A percentile compares a stretch with the other conserved stretches of the same genome.
phyloP scores from a whole-genome alignment of 2,888 invertebrate genomes.

The Mylabris sibirica region DNA sequence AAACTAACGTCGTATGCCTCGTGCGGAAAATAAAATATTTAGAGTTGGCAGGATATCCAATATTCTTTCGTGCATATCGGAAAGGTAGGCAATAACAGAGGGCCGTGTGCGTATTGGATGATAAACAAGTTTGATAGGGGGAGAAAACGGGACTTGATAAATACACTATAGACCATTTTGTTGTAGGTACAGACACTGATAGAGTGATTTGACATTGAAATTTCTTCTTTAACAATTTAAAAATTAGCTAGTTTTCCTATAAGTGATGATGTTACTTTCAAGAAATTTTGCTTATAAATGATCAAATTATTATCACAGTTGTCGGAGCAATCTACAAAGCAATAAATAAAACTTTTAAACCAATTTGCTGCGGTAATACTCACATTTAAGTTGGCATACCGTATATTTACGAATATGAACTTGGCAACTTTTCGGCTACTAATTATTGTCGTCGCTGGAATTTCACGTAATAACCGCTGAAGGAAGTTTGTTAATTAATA shows the following conservation, averaged over 20 bases:
- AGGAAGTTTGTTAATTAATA: constrained; percentile 49
- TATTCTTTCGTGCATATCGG: constrained; percentile 49
- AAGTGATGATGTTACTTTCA: no score
- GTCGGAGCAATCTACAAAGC: constrained; percentile 3
- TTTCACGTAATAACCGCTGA: constrained; percentile 12
- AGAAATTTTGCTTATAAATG: neutral
- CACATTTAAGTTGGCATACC: constrained; percentile 4
- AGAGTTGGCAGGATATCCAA: constrained; percentile 56
- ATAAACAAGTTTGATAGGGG: constrained; percentile 42
- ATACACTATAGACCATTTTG: constrained; percentile 11
- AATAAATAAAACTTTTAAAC: constrained; percentile 11
- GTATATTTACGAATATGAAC: constrained; percentile 7
- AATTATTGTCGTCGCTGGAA: constrained; percentile 30
- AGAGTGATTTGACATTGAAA: neutral
- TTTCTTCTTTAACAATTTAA: neutral
- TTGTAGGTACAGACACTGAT: neutral
- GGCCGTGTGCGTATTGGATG: constrained; percentile 41
- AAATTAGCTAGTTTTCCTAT: no score
- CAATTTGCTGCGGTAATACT: constrained; percentile 4
- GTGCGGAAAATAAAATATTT: constrained; percentile 58
- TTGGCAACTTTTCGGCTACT: constrained; percentile 15
- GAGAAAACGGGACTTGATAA: constrained; percentile 29
- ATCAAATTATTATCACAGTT: constrained; percentile 7
- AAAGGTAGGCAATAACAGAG: constrained; percentile 53
- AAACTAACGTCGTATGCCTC: constrained; percentile 57